Evolutionary conservation across 2,888 invertebrate species (phyloP), one percentile per base, ranked within the genome.

Genomic region (Stenoptilia bipunctidactyla): DNA sequence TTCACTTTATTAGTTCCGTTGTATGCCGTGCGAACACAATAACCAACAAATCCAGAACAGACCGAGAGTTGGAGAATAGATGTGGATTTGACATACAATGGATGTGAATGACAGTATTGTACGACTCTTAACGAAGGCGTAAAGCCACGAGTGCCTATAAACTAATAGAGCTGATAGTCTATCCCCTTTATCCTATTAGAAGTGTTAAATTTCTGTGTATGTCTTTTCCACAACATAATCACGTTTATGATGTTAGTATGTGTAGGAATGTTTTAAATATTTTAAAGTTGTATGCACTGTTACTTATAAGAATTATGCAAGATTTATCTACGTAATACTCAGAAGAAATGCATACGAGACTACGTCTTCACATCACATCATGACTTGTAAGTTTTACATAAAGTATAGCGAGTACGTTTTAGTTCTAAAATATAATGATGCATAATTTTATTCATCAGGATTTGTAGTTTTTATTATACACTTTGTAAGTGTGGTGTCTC

Each of bases 381-480:
- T 63, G 60, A 55, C 52, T 55, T 61, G 55, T 54, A 56, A 50
- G 49, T 51, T 57, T 20, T 56, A 66, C 61, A n/a, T n/a, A n/a
- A n/a, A 64, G 61, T 62, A 56, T 64, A 65, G 59, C 62, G 63
- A 62, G 61, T 67, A 34, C 14, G 13, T 34, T 69, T 77, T 73
- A 73, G 70, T 74, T 76, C 66, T 70, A 71, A 69, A 71, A 69
- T 69, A 61, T 63, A 61, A 67, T 56, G 71, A 79, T 76, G 80
- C 74, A 76, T 80, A 79, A 76, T 79, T 73, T 75, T 77, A 75
- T 80, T 75, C 79, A 74, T 77, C 76, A 65, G 72, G 71, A 75
- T 70, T 71, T 62, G 79, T 82, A 82, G 82, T 79, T 75, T n/a
- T 79, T 73, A 80, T 76, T 76, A 64, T 70, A 76, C 80, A 82